Conservation (phyloP, 2,888 invertebrate genomes). For the Deilephila elpenor region DNA sequence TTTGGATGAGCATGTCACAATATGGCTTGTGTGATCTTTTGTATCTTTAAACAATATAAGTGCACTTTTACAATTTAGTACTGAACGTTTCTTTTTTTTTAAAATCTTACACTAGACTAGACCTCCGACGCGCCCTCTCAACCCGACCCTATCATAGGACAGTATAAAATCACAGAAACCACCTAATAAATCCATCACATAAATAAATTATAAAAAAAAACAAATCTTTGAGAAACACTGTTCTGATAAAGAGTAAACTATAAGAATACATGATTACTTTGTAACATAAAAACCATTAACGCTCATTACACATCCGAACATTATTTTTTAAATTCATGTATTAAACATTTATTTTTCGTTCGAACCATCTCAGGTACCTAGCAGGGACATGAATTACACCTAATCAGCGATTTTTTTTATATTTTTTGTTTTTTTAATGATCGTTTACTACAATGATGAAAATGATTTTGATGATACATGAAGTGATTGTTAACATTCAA, state of each 20-base stretch:
- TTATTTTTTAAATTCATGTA: constrained; percentile 42
- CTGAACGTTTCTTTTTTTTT: constrained; percentile 64
- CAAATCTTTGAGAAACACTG: constrained; percentile 83
- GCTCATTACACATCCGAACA: constrained; percentile 33
- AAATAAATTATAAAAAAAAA: constrained; percentile 54
- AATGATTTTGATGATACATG: constrained; percentile 22
- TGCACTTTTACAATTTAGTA: constrained; percentile 80
- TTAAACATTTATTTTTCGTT: constrained; percentile 22
- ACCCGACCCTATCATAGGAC: constrained; percentile 60
- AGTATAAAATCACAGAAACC: constrained; percentile 73
- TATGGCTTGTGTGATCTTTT: constrained; percentile 80
- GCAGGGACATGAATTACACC: constrained; percentile 65
- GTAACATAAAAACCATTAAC: constrained; percentile 28
- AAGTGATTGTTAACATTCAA: constrained; percentile 31
- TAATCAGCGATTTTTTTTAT: constrained; percentile 43
- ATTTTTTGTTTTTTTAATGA: constrained; percentile 41
- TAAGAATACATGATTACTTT: constrained; percentile 48
- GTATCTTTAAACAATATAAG: constrained; percentile 79
- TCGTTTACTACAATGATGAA: constrained; percentile 32
- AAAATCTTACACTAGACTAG: constrained; percentile 77
- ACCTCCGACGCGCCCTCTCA: constrained; percentile 66
- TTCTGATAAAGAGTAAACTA: constrained; percentile 60
- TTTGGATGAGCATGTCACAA: constrained; percentile 83
- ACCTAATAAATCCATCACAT: constrained; percentile 56
- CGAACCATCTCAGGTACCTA: constrained; percentile 77